Conservation (phyloP, 2,797 vertebrate genomes). For the Heteromormyrus szaboi region DNA sequence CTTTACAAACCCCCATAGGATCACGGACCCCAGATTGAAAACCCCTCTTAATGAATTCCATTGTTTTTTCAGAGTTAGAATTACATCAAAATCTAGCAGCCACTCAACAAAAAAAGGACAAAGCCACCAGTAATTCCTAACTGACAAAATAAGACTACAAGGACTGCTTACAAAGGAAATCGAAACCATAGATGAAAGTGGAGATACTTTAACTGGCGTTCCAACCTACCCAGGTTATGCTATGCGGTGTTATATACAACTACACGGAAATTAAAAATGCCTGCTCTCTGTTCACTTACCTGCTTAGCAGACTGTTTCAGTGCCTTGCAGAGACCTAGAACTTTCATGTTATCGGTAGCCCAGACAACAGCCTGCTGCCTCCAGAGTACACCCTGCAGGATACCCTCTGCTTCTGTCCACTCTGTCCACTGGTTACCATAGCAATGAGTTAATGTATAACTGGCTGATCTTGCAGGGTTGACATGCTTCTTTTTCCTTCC, state of each 20-base stretch:
- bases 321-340: background rate
- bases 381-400: background rate
- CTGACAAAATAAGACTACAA: background rate
- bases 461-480: background rate
- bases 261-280: background rate
- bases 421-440: constrained; percentile 5
- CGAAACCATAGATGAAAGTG: background rate
- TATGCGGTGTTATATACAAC: background rate
- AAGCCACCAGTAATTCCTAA: background rate
- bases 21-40: background rate
- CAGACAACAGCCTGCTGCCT: background rate
- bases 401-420: constrained; percentile 13
- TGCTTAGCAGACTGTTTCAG: background rate
- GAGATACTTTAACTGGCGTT: background rate
- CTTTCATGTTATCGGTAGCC: background rate
- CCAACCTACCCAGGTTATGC: background rate
- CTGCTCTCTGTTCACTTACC: background rate
- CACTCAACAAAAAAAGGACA: background rate
- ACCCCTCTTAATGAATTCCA: background rate
- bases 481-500: background rate
- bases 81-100: background rate
- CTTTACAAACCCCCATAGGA: background rate
- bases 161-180: background rate
- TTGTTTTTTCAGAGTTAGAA: background rate
- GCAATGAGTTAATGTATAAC: background rate